These are phyloP conservation scores for Papilio xuthus DNA, from an alignment of 1,140 invertebrate genomes.

Conservation along the genomic window DNA sequence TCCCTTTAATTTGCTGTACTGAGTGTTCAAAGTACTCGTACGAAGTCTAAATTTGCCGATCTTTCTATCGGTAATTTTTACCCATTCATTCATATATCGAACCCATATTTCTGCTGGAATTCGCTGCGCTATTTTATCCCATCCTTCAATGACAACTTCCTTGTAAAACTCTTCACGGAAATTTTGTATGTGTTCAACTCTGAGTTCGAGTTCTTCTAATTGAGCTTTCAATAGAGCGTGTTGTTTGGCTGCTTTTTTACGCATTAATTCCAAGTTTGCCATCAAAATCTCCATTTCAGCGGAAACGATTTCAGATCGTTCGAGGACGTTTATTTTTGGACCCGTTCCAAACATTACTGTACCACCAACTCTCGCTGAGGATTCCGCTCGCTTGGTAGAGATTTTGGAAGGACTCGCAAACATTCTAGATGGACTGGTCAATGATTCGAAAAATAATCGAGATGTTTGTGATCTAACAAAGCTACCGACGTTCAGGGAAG, in stretches of 20 bases:
- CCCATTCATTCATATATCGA: constrained; percentile 80
- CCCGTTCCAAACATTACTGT: constrained; percentile 62
- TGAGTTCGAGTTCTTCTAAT: constrained; percentile 78
- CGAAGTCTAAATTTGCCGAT: constrained; percentile 80
- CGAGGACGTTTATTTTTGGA: constrained; percentile 70
- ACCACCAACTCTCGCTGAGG: constrained; percentile 65
- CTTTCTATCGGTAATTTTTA: constrained; percentile 72
- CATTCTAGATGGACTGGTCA: constrained; percentile 63
- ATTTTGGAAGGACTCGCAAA: constrained; percentile 64
- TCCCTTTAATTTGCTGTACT: constrained; percentile 75
- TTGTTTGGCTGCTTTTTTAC: constrained; percentile 59
- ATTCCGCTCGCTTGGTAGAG: constrained; percentile 63
- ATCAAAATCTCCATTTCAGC: constrained; percentile 77
- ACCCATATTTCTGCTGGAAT: constrained; percentile 82
- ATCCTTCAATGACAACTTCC: constrained; percentile 69
- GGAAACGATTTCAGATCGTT: constrained; percentile 74
- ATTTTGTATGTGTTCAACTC: constrained; percentile 72
- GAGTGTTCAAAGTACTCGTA: constrained; percentile 78
- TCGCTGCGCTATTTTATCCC: constrained; percentile 78
- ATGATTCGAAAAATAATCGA: constrained; percentile 58
- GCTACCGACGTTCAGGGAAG: constrained; percentile 58
- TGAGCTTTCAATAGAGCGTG: constrained; percentile 71
- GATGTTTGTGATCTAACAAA: constrained; percentile 67
- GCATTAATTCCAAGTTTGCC: constrained; percentile 56
- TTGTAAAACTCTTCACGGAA: constrained; percentile 69